Conservation (phyloP, 2,797 vertebrate genomes). For the Anguilla marmorata region DNA sequence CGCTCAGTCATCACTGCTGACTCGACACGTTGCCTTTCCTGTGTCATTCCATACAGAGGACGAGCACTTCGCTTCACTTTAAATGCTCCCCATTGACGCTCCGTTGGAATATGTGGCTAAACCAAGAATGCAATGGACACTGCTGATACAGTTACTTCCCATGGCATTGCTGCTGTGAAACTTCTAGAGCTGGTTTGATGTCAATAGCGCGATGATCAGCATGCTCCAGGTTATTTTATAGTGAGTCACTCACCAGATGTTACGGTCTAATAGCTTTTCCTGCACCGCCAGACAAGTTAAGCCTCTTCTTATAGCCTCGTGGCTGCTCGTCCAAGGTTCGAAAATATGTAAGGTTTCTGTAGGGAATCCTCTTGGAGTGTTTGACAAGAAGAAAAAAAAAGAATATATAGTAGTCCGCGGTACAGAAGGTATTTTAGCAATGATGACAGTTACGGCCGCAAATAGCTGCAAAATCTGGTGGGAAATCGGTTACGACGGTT, state of each 20-base stretch:
- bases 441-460: neutral
- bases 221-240: conserved; percentile 5
- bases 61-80: conserved; percentile 13
- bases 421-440: neutral
- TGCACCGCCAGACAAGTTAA: neutral
- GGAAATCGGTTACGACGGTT: no score
- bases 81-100: neutral
- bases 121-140: neutral
- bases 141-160: neutral
- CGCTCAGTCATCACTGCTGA: neutral
- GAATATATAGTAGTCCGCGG: neutral
- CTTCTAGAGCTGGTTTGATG: neutral
- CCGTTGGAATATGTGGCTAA: neutral
- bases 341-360: neutral
- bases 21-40: neutral
- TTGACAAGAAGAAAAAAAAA: neutral
- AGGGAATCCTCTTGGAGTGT: conserved; percentile 3
- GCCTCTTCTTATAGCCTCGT: neutral
- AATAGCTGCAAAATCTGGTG: neutral
- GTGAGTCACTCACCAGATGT: neutral
- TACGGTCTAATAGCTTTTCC: neutral
- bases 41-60: conserved; percentile 14
- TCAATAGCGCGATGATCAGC: neutral
- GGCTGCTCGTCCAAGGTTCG: neutral
- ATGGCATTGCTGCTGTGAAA: conserved; percentile 10